These are phyloP conservation scores for Calonectris borealis DNA, from an alignment of 2,113 vertebrate genomes.

Conservation along the genomic window DNA sequence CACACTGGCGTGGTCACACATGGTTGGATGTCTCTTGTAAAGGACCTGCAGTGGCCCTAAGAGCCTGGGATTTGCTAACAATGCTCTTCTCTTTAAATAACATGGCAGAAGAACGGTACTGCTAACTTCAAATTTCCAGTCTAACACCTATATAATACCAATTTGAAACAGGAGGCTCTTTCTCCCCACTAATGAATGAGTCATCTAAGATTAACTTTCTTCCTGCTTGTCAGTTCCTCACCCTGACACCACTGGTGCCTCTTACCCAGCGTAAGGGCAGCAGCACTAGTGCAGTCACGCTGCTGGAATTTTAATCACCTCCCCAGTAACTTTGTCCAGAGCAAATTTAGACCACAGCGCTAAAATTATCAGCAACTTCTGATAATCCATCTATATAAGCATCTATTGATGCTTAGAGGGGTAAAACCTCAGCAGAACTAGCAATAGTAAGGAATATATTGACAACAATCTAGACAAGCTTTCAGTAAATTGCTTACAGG, in stretches of 20 bases:
- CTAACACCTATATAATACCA: background rate
- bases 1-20: background rate
- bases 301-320: background rate
- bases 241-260: background rate
- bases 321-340: background rate
- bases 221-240: background rate
- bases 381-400: background rate
- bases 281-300: background rate
- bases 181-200: background rate
- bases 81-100: background rate
- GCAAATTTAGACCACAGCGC: background rate
- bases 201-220: background rate
- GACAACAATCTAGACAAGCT: background rate
- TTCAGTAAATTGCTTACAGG: background rate
- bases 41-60: background rate
- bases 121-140: background rate
- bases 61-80: background rate
- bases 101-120: background rate
- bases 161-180: background rate
- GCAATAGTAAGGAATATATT: background rate
- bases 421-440: background rate
- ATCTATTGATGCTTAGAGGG: background rate
- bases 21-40: background rate
- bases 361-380: background rate
- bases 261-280: background rate